These are phyloP conservation scores for Caenorhabditis sp. DNA, from an alignment of 2,888 invertebrate species.

Conservation along the genomic window DNA sequence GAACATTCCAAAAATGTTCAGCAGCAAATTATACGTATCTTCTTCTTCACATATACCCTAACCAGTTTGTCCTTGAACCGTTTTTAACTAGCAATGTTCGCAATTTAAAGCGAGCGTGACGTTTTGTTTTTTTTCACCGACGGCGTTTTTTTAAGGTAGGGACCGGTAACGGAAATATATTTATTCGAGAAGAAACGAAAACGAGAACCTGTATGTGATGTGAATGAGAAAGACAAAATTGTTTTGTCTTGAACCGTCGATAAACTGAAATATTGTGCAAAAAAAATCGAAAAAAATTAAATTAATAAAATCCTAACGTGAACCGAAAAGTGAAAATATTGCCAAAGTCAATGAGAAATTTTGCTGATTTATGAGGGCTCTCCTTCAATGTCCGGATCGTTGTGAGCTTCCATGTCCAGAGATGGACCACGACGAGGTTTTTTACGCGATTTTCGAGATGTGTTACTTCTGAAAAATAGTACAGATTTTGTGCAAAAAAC, in stretches of 20 bases:
- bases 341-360: background rate
- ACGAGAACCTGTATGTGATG: background rate
- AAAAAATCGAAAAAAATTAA: background rate
- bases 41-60: background rate
- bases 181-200: background rate
- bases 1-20: background rate
- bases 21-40: background rate
- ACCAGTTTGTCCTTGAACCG: background rate
- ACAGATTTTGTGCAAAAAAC: too few relatives aligned
- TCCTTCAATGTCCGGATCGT: constrained; percentile 15
- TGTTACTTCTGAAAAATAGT: background rate
- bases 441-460: background rate
- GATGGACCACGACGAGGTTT: constrained; percentile 9
- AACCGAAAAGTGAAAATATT: background rate
- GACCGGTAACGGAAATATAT: background rate
- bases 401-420: constrained; percentile 31
- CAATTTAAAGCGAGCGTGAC: background rate
- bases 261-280: background rate
- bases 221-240: constrained; percentile 2
- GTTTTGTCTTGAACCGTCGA: background rate
- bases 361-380: background rate
- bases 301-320: background rate
- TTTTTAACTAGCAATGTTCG: background rate
- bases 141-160: background rate
- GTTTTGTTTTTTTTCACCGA: background rate